Evolutionary conservation across 2,888 invertebrate genomes (phyloP), one percentile per base, ranked within the genome.

Genomic region (Coelogynopora nodosa): DNA sequence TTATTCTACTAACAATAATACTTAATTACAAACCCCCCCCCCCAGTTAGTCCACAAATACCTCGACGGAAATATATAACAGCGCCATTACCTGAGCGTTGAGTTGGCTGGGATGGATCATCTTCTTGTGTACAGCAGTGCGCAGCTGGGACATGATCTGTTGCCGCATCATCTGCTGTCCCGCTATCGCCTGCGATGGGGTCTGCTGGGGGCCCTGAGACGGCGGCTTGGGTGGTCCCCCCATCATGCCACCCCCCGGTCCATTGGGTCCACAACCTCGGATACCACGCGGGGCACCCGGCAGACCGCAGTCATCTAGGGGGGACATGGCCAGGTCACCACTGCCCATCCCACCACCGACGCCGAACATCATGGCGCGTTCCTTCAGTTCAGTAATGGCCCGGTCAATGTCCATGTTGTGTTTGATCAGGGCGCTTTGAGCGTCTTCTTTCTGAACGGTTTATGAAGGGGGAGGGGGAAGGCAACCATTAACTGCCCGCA

Each of bases 391-490:
- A 82, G 13, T 80, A 0, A 85, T 28, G 5, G 85, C 67, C 27
- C 74, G n/a, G 10, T 85, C 85, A 26, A 85, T 80, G 30, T 85
- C 85, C 85, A 85, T 85, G 30, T 85, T 85, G 74, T 85, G 31
- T 28, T 67, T 67, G 27, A 85, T 67, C 85, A 85, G 28, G n/a
- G 85, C 29, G 80, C 26, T 67, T 28, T 85, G 85, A 1, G 67
- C 74, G 23, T 85, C 85, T 28, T 85, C 85, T 27, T 85, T 82
- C 82, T 82, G 23, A 5, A 82, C n/a, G n/a, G n/a, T n/a, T n/a
- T n/a, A n/a, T n/a, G n/a, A n/a, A n/a, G n/a, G n/a, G n/a, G n/a
- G n/a, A n/a, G n/a, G n/a, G n/a, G n/a, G n/a, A n/a, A n/a, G n/a
- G n/a, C n/a, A n/a, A n/a, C n/a, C n/a, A n/a, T n/a, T n/a, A n/a